Conservation (phyloP, 23 tunicate genomes). For the Halocynthia aurantium region DNA sequence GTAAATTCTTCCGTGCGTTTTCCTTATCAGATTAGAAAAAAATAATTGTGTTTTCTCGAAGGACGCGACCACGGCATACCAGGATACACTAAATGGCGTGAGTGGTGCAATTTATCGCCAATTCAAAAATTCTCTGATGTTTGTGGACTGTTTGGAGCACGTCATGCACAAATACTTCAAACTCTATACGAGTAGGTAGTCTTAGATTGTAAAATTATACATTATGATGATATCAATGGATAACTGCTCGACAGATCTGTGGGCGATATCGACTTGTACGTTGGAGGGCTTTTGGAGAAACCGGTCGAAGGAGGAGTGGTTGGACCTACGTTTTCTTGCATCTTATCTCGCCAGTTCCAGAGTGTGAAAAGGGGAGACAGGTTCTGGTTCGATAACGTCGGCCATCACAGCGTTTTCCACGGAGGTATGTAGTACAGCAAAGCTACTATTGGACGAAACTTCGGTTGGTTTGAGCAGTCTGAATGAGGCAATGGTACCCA, state of each 20-base stretch:
- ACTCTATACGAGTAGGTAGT: not conserved
- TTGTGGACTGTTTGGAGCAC: slow-evolving; percentile 16
- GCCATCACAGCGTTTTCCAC: slow-evolving; percentile 35
- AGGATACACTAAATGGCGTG: slow-evolving; percentile 51
- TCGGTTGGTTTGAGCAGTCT: no score
- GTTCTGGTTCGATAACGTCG: slow-evolving; percentile 77
- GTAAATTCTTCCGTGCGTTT: not conserved
- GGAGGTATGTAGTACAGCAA: slow-evolving; percentile 23
- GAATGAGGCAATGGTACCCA: no score
- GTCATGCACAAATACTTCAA: not conserved
- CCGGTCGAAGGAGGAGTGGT: slow-evolving; percentile 58
- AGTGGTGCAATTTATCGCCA: slow-evolving; percentile 42
- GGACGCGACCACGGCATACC: slow-evolving; percentile 77
- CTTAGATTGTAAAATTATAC: not conserved
- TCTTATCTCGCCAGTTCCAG: slow-evolving; percentile 59
- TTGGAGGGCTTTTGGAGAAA: slow-evolving; percentile 53
- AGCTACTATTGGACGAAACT: not conserved
- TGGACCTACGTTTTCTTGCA: slow-evolving; percentile 81
- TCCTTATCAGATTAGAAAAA: not conserved
- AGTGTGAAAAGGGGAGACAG: slow-evolving; percentile 62
- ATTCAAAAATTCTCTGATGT: slow-evolving; percentile 28
- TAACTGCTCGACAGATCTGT: slow-evolving; percentile 31
- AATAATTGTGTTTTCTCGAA: not conserved
- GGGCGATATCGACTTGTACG: slow-evolving; percentile 66
- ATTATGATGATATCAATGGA: not conserved